Evolutionary conservation across 2,113 vertebrate genomes (phyloP), one percentile per base, ranked within the genome.

Genomic region (Puntigrus tetrazona): DNA sequence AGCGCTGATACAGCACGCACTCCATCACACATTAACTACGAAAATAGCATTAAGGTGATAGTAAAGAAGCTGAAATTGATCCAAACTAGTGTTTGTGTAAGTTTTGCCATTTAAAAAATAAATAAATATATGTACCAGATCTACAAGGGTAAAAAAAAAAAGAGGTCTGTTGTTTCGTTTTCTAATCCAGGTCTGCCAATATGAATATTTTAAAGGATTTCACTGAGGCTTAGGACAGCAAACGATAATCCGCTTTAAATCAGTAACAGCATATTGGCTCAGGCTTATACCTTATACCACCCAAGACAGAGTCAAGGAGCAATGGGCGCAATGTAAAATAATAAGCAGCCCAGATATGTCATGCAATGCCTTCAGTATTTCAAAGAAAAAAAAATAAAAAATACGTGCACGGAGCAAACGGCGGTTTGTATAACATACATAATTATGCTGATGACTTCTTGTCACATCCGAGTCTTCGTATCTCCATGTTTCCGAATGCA

Each of bases 181-280:
- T 81, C 89, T 91, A 92, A 92, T 92, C 90, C 88, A 87, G 75
- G 86, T 88, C 86, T 83, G 88, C 90, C 89, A 84, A 86, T 91
- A 89, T 90, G 89, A 91, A 93, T 91, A 91, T 91, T 91, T 75
- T 84, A 91, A 92, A 90, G 90, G 91, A 92, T 93, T 93, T 88
- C 88, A 85, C 83, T 81, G 76, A 88, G 91, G 90, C 92, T 93
- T 84, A 86, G 90, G 88, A 85, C 86, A 91, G 90, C 90, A 92
- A 87, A 88, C 91, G 86, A 86, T 92, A 92, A 93, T 90, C 91
- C 89, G 75, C 89, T 90, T 93, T 91, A 91, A 91, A 93, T 92
- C 91, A 90, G 90, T 92, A 92, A 90, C 90, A 92, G 82, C 91
- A 89, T 92, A 92, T 89, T 91, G 91, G 90, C 85, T 69, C 63